phyloP scores from a whole-genome alignment of 2,888 invertebrate species.

The Eumerus sabulonum region DNA sequence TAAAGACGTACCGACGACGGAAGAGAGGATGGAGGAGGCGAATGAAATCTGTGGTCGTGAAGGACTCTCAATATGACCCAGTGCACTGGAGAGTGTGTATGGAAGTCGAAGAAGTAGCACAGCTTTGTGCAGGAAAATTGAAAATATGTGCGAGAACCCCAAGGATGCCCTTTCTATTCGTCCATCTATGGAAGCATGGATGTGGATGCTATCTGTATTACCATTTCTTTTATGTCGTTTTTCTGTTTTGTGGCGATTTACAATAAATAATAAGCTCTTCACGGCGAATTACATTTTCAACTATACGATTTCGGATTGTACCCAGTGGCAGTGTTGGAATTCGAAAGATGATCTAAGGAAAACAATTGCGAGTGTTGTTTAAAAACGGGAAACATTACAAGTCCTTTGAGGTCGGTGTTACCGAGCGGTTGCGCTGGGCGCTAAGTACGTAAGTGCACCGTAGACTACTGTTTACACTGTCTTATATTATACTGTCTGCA shows the following conservation, averaged over 20 bases:
- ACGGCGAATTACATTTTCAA: conserved; percentile 64
- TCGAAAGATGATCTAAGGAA: too few relatives aligned
- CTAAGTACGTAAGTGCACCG: too few relatives aligned
- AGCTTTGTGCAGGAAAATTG: conserved; percentile 53
- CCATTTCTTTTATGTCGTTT: not conserved
- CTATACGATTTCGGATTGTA: conserved; percentile 39
- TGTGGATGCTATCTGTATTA: conserved; percentile 24
- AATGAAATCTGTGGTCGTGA: conserved; percentile 48
- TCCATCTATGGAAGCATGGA: conserved; percentile 2
- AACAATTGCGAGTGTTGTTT: too few relatives aligned
- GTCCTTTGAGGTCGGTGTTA: too few relatives aligned
- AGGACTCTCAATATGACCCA: conserved; percentile 64
- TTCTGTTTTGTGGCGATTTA: conserved; percentile 16
- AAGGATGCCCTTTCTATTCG: not conserved
- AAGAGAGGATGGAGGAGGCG: not conserved
- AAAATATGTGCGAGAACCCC: conserved; percentile 21
- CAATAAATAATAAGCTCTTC: conserved; percentile 62
- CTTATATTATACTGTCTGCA: too few relatives aligned
- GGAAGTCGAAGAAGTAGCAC: conserved; percentile 43
- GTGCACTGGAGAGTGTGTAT: conserved; percentile 61
- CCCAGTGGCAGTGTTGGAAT: conserved; percentile 11
- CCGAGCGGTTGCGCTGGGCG: too few relatives aligned
- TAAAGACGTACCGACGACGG: conserved; percentile 5
- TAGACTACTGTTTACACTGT: too few relatives aligned
- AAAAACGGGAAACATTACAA: too few relatives aligned